Evolutionary conservation across 2,888 invertebrate genomes (phyloP), one percentile per base, ranked within the genome.

Genomic region (Drosophila robusta): DNA sequence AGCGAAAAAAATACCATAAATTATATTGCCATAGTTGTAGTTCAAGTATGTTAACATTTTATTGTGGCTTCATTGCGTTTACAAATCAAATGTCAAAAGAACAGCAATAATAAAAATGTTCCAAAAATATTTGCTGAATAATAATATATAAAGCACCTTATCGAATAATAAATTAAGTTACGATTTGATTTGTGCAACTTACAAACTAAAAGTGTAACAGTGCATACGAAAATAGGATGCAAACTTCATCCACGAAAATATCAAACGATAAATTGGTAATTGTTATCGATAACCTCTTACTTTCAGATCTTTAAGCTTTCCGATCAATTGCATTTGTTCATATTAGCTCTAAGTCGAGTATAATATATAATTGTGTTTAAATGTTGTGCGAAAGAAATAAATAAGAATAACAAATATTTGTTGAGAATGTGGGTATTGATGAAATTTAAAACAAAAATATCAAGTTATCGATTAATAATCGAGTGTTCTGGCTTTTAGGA

Each of bases 51-150:
- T 32, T 61, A 81, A 80, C 82, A 79, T 68, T 78, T 86, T 86
- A 75, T 80, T 83, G 42, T 80, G 42, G 36, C 41, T 75, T 77
- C 49, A 54, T 71, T 54, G 52, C 68, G 61, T 55, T 62, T 58
- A 46, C 46, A 77, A 80, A 75, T 72, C 29, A 81, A 78, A 62
- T 64, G 34, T 77, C 41, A 44, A 54, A 57, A 61, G 49, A 66
- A 41, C 47, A 26, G 41, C 45, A 78, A 68, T 49, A 54, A 61
- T 49, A 54, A 61, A 64, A 54, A 54, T 63, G 44, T 44, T 83
- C 58, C 61, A 87, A 87, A 87, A 82, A 87, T 86, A 83, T 77
- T 78, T 36, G 42, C 47, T 72, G 72, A 51, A 42, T 56, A 63
- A 65, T 58, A 8, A 24, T 41, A 38, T 79, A 52, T 65, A 72